phyloP scores from a whole-genome alignment of 1,140 invertebrate genomes.

The Drosophila repletoides region DNA sequence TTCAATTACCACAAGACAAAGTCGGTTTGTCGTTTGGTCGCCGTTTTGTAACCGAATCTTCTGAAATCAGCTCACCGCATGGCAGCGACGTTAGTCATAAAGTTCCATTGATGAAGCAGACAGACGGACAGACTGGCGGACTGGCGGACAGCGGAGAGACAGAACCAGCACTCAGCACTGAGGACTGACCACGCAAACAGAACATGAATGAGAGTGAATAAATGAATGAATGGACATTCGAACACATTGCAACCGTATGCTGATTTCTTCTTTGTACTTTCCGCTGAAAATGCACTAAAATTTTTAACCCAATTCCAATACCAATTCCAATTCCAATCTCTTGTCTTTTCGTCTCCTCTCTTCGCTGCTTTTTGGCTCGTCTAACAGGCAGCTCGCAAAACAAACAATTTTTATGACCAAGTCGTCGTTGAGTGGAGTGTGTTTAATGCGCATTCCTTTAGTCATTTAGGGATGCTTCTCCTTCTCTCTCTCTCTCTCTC shows the following conservation, averaged over 20 bases:
- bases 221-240: conserved; percentile 5
- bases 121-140: background rate
- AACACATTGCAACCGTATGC: conserved; percentile 67
- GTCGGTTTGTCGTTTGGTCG: conserved; percentile 14
- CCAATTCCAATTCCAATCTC: background rate
- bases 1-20: conserved; percentile 57
- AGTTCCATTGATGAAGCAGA: conserved; percentile 53
- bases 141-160: background rate
- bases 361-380: background rate
- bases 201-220: conserved; percentile 4
- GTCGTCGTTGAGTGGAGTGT: conserved; percentile 14
- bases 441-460: conserved; percentile 49
- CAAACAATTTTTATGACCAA: conserved; percentile 46
- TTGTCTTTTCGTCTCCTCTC: background rate
- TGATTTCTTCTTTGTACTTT: conserved; percentile 40
- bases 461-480: conserved; percentile 35
- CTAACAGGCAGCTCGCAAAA: conserved; percentile 43
- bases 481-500: no score
- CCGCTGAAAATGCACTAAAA: conserved; percentile 51
- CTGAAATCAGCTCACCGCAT: conserved; percentile 8
- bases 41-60: conserved; percentile 64
- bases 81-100: conserved; percentile 36
- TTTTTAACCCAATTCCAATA: conserved; percentile 60
- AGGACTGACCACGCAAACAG: conserved; percentile 36
- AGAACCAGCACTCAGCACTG: background rate